These are phyloP conservation scores for Lydus trimaculatus DNA, from an alignment of 2,888 invertebrate genomes.

Conservation along the genomic window DNA sequence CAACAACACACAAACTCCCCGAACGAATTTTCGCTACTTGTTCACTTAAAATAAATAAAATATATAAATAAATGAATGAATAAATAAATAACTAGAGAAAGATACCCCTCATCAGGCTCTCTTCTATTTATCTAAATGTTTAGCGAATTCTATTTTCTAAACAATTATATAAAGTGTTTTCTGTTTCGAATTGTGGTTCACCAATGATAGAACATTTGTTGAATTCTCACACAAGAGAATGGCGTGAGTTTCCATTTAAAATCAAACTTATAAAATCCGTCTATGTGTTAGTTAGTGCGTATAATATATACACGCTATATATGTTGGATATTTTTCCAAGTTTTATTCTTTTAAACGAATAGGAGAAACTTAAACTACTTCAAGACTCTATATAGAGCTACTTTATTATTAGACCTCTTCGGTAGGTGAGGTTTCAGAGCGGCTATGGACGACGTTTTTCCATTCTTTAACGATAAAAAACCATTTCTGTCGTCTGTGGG, in stretches of 20 bases:
- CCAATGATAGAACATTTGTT: constrained; percentile 1
- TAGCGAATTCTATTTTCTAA: constrained; percentile 13
- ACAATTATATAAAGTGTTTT: constrained; percentile 11
- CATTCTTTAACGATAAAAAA: too few species aligned
- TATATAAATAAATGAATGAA: not conserved
- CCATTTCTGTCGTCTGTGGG: too few species aligned
- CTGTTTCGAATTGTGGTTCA: constrained; percentile 16
- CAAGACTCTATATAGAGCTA: too few species aligned
- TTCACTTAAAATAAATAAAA: not conserved
- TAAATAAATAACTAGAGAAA: not conserved
- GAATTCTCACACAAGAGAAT: not conserved
- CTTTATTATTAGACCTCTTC: too few species aligned
- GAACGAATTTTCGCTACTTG: not conserved
- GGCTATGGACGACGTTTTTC: too few species aligned
- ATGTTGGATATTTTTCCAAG: not conserved
- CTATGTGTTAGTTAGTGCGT: not conserved
- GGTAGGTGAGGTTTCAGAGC: too few species aligned
- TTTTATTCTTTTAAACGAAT: not conserved
- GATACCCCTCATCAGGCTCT: not conserved
- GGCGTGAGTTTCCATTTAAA: not conserved
- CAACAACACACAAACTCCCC: not conserved
- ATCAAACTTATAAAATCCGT: not conserved
- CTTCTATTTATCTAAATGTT: not conserved
- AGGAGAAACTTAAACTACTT: not conserved
- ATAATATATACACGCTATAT: not conserved